Percentiles rank a stretch among this genome's conserved stretches.
phyloP scores from a whole-genome alignment of 2,888 invertebrate genomes.

The Graphium colonna region DNA sequence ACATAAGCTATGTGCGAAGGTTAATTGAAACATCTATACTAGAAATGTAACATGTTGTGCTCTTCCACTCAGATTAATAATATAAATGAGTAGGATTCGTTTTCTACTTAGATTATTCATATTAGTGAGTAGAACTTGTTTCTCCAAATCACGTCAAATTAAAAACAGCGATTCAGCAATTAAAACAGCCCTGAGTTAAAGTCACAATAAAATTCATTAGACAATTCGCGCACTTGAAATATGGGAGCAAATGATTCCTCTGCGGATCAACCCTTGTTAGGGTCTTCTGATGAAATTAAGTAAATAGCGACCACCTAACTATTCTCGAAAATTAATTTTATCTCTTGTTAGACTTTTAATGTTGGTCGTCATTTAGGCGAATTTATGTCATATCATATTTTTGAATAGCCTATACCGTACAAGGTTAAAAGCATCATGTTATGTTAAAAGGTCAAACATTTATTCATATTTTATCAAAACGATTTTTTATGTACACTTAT shows the following conservation, averaged over 20 bases:
- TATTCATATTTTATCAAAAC: too few relatives aligned
- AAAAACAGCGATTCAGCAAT: slow-evolving; percentile 9
- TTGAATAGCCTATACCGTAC: too few relatives aligned
- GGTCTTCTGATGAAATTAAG: slow-evolving; percentile 39
- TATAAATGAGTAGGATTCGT: too few relatives aligned
- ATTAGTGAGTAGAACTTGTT: not conserved
- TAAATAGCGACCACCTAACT: slow-evolving; percentile 37
- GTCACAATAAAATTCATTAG: slow-evolving; percentile 21
- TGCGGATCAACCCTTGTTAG: slow-evolving; percentile 25
- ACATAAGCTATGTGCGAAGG: too few relatives aligned
- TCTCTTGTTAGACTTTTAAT: slow-evolving; percentile 31
- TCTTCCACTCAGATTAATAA: too few relatives aligned
- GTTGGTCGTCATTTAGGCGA: slow-evolving; percentile 17
- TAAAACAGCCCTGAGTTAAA: slow-evolving; percentile 16
- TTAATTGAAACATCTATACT: too few relatives aligned
- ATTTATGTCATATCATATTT: slow-evolving; percentile 4
- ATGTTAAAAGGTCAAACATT: too few relatives aligned
- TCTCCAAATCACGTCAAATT: not conserved
- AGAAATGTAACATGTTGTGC: too few relatives aligned
- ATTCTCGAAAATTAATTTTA: slow-evolving; percentile 37
- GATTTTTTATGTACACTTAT: too few relatives aligned
- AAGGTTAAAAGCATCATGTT: too few relatives aligned
- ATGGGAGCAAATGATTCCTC: slow-evolving; percentile 19
- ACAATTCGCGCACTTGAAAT: slow-evolving; percentile 20
- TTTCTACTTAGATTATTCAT: too few relatives aligned